Conservation (phyloP, 2,797 vertebrate species). For the Uromys caudimaculatus region DNA sequence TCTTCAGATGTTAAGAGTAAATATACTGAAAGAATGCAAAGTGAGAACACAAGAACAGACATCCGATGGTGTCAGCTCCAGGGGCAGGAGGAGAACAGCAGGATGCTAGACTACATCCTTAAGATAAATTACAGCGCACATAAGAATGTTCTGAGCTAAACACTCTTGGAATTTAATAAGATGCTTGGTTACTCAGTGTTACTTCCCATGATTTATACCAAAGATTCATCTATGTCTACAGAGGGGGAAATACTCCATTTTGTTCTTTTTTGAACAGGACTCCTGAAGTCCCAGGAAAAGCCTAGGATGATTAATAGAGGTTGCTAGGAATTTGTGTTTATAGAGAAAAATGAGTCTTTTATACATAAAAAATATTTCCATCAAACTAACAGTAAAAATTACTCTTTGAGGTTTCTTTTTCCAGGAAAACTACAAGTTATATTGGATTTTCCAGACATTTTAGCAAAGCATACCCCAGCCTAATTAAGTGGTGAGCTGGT, state of each 20-base stretch:
- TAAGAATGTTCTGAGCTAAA: slow-evolving; percentile 64
- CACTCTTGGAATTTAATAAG: slow-evolving; percentile 73
- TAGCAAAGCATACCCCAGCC: neutral
- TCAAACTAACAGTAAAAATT: slow-evolving; percentile 25
- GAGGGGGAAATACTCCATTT: slow-evolving; percentile 13
- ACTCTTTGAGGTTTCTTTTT: neutral
- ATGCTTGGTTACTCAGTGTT: slow-evolving; percentile 43
- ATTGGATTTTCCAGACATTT: slow-evolving; percentile 49
- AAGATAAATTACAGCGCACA: slow-evolving; percentile 65
- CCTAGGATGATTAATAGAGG: slow-evolving; percentile 63
- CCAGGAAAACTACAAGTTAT: neutral
- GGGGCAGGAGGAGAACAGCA: neutral
- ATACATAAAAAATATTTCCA: slow-evolving; percentile 51
- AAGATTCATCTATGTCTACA: slow-evolving; percentile 52
- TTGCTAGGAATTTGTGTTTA: slow-evolving; percentile 52
- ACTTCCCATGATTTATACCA: slow-evolving; percentile 64
- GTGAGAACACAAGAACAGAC: slow-evolving; percentile 5
- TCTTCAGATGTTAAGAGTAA: slow-evolving; percentile 14
- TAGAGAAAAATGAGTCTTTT: slow-evolving; percentile 47
- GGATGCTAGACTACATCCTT: neutral
- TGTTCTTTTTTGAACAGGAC: slow-evolving; percentile 24
- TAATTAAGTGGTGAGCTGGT: slow-evolving; percentile 30
- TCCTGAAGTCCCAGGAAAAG: slow-evolving; percentile 59
- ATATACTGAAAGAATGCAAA: slow-evolving; percentile 37
- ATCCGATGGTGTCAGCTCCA: neutral